Base-by-base conservation (phyloP, 2,888 invertebrate genomes). In the Phyto melanocephala region DNA sequence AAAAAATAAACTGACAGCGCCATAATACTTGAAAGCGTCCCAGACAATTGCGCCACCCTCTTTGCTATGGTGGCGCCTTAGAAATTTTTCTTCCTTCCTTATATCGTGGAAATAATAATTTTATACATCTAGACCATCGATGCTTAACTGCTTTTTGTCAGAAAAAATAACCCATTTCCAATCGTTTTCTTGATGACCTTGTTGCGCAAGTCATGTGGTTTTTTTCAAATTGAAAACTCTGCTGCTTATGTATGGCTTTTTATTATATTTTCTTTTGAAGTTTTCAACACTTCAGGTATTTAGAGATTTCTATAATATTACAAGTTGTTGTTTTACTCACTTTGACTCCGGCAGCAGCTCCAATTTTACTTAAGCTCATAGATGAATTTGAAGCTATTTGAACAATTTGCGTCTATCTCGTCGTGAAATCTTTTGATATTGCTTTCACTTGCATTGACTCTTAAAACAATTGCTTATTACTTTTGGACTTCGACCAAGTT, bases 21-120 rank as follows among this genome's bases (percentile, higher is more conserved):
- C 11, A 28, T 56, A 35, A 56, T 56, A 56, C 56, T 15, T 56
- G 3, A 47, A 33, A 45, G 28, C 63, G 28, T 17, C 47, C 45
- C 28, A 45, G 28, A 63, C 10, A 7, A 56, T 56, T 56, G 35
- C 17, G 35, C 35, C 45, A 28, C 28, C 5, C 42, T 63, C 33
- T 15, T 13, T 63, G 63, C 15, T 28, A 24, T 63, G 28, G 45
- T 63, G 45, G 37, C 24, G 17, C 1, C 56, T 56, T 15, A 35
- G 35, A 56, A 35, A 13, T 1, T 4, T 33, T 56, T 56, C 15
- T 10, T 63, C 28, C 15, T 47, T 63, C n/a, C 42, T 62, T 4
- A 47, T 63, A 24, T 45, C 47, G 28, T 63, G 45, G 45, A 63
- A 63, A 42, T 63, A 28, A 28, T 63, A 63, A 52, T 52, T 3